Percentiles rank a stretch among this genome's conserved stretches.
These are phyloP conservation scores for Dexiosoma caninum DNA, from an alignment of 2,888 invertebrate genomes.

Conservation along the genomic window DNA sequence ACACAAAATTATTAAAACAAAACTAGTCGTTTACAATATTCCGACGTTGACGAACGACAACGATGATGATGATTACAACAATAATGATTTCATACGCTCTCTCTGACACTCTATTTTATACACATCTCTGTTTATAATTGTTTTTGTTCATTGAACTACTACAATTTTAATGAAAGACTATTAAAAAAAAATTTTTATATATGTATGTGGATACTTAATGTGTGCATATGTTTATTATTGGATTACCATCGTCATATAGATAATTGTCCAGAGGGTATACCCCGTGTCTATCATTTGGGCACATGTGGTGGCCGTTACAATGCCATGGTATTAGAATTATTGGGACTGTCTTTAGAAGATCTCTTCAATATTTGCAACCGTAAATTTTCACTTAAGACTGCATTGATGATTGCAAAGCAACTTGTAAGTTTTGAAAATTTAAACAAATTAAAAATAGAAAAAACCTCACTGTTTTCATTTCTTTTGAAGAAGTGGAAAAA, in stretches of 20 bases:
- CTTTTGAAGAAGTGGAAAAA: background rate
- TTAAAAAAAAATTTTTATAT: background rate
- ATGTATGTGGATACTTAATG: background rate
- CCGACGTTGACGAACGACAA: background rate
- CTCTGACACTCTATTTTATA: background rate
- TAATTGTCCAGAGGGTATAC: constrained; percentile 91
- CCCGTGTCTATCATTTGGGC: constrained; percentile 99
- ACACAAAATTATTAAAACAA: constrained; percentile 7
- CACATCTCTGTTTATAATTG: background rate
- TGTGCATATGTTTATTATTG: constrained; percentile 41
- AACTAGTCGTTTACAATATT: background rate
- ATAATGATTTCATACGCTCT: constrained; percentile 11
- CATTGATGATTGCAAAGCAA: constrained; percentile 98
- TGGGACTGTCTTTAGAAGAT: constrained; percentile 99
- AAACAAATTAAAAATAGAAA: constrained; percentile 31
- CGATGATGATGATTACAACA: background rate
- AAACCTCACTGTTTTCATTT: background rate
- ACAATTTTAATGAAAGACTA: constrained; percentile 8
- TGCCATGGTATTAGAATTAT: constrained; percentile 99
- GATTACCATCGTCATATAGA: constrained; percentile 66
- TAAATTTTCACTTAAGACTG: constrained; percentile 98
- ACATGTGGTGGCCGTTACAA: constrained; percentile 99
- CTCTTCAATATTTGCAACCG: constrained; percentile 99
- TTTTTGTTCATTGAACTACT: constrained; percentile 12
- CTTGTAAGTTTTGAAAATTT: constrained; percentile 84